Base-by-base conservation (phyloP, 2,797 vertebrate species). In the Cephalopachus bancanus region DNA sequence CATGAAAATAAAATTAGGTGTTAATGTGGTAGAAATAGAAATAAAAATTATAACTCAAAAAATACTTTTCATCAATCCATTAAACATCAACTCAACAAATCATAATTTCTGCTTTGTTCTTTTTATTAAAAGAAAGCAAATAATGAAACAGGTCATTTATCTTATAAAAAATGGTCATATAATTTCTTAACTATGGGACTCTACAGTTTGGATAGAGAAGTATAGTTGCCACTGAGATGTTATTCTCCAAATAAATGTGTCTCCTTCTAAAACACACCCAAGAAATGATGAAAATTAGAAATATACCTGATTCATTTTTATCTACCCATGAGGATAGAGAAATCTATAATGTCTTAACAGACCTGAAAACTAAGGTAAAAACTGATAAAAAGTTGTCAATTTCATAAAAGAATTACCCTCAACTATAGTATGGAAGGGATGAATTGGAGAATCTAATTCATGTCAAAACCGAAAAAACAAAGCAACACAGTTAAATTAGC, bases 31-130 rank as follows among this genome's bases (percentile, higher is more conserved):
- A 93, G 20, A 5, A 91, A 91, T 57, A 87, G 75, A 81, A 79
- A 72, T 33, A 37, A 78, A 78, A 89, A 64, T 79, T 92, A 22
- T 51, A 85, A 33, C 2, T 89, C n/a, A 93, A 75, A 83, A 86
- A 26, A 19, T 69, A 67, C 51, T 76, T 89, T 26, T 91, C 81
- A 60, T 10, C 16, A 44, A 81, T 86, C 10, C 28, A 64, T 89
- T 89, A 83, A 94, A 89, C 7, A 85, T 30, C 3, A 24, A 80
- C 10, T 51, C 26, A 81, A 81, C 2, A 62, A 90, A 62, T 15
- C 2, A 30, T 72, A 72, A 81, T 85, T 89, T 93, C 28, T 89
- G 15, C 26, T 72, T 57, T 72, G 37, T 53, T n/a, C 0, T 84
- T 87, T 78, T 87, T 55, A 79, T 79, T 85, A 14, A n/a, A 84